Conservation (phyloP, 2,797 vertebrate species). For the Nyctalus aviator region DNA sequence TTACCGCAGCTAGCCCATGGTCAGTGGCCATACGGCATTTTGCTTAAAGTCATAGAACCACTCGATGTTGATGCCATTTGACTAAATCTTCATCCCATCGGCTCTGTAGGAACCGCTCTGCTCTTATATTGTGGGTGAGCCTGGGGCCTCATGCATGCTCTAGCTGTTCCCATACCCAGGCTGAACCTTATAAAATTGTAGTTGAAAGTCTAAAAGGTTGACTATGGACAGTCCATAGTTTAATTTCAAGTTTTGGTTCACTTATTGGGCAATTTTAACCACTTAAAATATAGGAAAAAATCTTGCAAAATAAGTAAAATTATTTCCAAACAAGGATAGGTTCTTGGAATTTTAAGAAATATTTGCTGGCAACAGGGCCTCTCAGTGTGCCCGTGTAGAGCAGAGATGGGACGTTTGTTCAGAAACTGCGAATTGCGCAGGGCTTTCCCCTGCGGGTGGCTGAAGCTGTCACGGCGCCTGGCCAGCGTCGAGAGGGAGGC, state of each 20-base stretch:
- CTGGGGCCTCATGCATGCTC: rapidly evolving
- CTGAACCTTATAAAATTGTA: background rate
- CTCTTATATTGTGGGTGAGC: background rate
- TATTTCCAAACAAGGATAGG: background rate
- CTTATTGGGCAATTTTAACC: background rate
- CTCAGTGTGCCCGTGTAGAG: too few species aligned
- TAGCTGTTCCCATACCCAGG: background rate
- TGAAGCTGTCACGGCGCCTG: rapidly evolving
- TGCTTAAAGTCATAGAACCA: background rate
- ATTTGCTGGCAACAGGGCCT: background rate
- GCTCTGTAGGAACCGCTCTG: background rate
- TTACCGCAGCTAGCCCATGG: background rate
- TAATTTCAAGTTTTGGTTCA: background rate
- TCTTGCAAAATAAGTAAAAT: background rate
- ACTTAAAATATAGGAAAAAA: background rate
- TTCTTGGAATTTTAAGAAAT: background rate
- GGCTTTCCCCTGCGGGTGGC: rapidly evolving
- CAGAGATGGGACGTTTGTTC: background rate
- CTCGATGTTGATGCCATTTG: background rate
- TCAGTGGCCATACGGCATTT: background rate
- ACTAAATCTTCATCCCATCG: too few species aligned
- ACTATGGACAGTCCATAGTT: background rate
- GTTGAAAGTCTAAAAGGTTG: background rate
- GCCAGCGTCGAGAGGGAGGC: background rate
- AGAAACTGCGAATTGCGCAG: background rate